Evolutionary conservation across 2,797 vertebrate genomes (phyloP).

Genomic region (Halcyon leucocephala): DNA sequence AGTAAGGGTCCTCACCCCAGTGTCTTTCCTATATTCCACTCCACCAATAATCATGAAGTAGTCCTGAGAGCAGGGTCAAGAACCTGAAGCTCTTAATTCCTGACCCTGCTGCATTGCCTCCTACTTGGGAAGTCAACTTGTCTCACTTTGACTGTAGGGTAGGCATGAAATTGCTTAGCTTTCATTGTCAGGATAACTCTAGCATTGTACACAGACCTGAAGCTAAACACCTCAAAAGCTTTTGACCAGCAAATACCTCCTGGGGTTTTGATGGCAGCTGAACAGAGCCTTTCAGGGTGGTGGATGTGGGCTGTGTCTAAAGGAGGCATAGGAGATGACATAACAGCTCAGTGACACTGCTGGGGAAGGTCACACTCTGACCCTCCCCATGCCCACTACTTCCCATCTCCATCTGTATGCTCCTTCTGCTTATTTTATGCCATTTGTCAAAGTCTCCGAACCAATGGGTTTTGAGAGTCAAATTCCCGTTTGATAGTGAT

Average conservation of each 20-base stretch:
- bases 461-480: background rate
- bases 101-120: background rate
- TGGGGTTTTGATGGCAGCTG: background rate
- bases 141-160: background rate
- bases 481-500: background rate
- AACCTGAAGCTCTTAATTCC: background rate
- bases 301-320: background rate
- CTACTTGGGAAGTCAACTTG: accelerated
- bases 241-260: background rate
- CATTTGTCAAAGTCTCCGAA: background rate
- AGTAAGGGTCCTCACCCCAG: background rate
- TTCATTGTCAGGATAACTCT: background rate
- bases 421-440: background rate
- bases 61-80: background rate
- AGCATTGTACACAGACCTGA: background rate
- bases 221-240: background rate
- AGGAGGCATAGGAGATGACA: background rate
- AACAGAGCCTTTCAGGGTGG: background rate
- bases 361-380: background rate
- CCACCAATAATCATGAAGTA: background rate
- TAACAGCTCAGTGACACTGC: background rate
- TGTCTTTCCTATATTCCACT: background rate
- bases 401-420: background rate
- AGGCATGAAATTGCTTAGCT: background rate
- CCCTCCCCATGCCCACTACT: background rate